Evolutionary conservation across 2,797 vertebrate species (phyloP).

Genomic region (Meda fulgida): DNA sequence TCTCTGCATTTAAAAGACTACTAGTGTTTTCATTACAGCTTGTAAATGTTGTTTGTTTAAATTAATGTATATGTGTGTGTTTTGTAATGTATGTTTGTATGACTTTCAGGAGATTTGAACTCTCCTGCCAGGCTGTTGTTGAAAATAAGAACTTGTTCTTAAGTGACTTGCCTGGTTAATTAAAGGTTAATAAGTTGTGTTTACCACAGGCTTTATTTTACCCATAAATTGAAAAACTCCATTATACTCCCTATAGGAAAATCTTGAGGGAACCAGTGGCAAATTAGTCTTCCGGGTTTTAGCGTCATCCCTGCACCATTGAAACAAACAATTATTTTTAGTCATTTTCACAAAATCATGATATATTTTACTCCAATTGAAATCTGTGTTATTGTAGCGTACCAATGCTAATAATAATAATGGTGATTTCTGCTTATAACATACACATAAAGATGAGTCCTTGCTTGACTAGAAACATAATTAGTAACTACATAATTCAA

Average conservation of each 20-base stretch:
- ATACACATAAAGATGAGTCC: neutral
- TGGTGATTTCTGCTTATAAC: neutral
- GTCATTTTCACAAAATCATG: neutral
- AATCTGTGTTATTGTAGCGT: neutral
- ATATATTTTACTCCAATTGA: neutral
- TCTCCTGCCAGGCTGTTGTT: no score
- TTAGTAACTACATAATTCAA: neutral
- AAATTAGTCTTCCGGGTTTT: no score
- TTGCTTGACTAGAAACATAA: slow-evolving; percentile 19
- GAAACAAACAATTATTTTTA: neutral
- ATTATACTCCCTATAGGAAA: neutral
- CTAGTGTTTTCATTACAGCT: no score
- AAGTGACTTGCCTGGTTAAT: no score
- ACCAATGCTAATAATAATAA: neutral
- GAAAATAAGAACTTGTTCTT: no score
- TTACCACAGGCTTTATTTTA: neutral
- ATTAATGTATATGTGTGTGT: no score
- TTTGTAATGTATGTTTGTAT: no score
- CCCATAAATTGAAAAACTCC: no score
- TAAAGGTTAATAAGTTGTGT: neutral
- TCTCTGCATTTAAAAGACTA: no score
- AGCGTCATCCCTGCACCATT: neutral
- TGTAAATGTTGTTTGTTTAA: no score
- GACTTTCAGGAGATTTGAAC: no score
- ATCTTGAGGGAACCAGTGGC: neutral